These are phyloP conservation scores for Melanotaenia pygmaea DNA, from an alignment of 2,797 vertebrate genomes.

Conservation along the genomic window DNA sequence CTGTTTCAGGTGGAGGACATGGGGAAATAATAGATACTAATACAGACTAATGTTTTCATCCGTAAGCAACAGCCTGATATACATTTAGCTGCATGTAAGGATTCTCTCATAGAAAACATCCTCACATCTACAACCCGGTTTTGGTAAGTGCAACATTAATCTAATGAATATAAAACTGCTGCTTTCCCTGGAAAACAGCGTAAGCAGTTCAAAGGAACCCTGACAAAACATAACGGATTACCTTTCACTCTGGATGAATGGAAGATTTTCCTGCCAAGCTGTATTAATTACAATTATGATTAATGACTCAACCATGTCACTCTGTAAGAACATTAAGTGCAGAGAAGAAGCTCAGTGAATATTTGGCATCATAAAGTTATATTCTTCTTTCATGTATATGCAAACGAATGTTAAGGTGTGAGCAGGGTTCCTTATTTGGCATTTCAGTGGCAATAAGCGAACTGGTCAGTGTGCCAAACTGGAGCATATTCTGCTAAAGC, in stretches of 20 bases:
- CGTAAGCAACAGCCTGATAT: too few species aligned
- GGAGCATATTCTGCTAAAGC: conserved; percentile 33
- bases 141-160: not conserved
- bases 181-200: not conserved
- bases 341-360: not conserved
- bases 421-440: conserved; percentile 11
- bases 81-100: too few species aligned
- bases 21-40: too few species aligned
- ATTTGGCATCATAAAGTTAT: not conserved
- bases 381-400: not conserved
- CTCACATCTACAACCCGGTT: not conserved
- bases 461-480: conserved; percentile 38
- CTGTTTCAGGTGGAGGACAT: too few species aligned
- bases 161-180: not conserved
- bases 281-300: conserved; percentile 1
- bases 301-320: not conserved
- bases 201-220: not conserved
- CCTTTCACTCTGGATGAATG: not conserved
- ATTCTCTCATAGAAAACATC: too few species aligned
- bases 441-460: not conserved
- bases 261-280: not conserved
- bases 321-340: not conserved
- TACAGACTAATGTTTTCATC: too few species aligned
- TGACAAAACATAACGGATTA: not conserved
- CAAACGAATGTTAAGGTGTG: not conserved